Evolutionary conservation across 2,797 vertebrate genomes (phyloP), one percentile per base, ranked within the genome.

Genomic region (Hemitrygon akajei): DNA sequence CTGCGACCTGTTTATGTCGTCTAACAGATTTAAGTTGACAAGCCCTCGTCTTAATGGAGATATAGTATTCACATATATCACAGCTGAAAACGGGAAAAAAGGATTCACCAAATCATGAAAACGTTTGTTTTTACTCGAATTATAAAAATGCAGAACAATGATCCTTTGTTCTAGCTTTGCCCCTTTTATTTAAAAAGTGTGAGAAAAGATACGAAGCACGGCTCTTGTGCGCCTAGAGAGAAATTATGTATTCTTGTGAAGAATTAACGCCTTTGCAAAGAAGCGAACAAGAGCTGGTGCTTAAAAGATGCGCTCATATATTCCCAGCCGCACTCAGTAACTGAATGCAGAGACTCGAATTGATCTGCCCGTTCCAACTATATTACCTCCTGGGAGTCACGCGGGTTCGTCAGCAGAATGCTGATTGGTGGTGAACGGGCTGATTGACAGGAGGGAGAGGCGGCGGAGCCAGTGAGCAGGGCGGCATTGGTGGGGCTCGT

Each of bases 361-460:
- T 5, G n/a, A 47, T 47, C 47, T 47, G 47, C 87, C 9, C n/a
- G 18, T 37, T 22, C 7, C 27, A 25, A 22, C 47, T 25, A 86
- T 27, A 30, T 58, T 22, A 71, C 63, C 60, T 91, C 16, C 87
- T 7, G 87, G n/a, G n/a, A 91, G 69, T 27, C 18, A 71, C 37
- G 96, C 94, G 93, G 94, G 86, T 82, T 94, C 77, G 94, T 93
- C 93, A 94, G 94, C 94, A 76, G n/a, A 94, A 92, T 92, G 94
- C 94, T 94, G 93, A 94, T 86, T 93, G 94, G 66, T n/a, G 79
- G 91, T 73, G 94, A 76, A 66, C 86, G 93, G 7, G 94, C 34
- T 69, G 56, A 93, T 94, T 93, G 94, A 94, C 93, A 60, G 94
- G 93, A 94, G 95, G 94, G 93, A 95, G 94, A 93, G 86, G 82